Conservation (phyloP, 2,888 invertebrate genomes). For the Horisme vitalbata region DNA sequence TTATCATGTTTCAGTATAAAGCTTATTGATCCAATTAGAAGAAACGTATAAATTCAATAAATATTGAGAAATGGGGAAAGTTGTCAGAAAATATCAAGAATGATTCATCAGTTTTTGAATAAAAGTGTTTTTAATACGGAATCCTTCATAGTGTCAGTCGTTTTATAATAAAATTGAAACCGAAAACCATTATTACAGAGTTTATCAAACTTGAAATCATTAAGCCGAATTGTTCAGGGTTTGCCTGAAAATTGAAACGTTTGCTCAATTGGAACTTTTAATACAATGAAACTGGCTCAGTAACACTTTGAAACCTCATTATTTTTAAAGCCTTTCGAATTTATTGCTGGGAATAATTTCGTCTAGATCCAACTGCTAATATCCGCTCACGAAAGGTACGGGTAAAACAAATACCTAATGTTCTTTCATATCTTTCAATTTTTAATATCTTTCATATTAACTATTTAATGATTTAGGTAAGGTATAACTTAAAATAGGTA, state of each 20-base stretch:
- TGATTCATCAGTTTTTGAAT: no score
- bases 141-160: no score
- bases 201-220: conserved; percentile 11
- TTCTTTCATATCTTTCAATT: not conserved
- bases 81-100: no score
- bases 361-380: conserved; percentile 13
- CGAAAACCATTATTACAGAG: not conserved
- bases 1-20: no score
- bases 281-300: conserved; percentile 26
- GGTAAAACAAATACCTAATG: not conserved
- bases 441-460: conserved; percentile 3
- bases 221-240: conserved; percentile 17
- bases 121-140: no score
- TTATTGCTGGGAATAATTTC: conserved; percentile 22
- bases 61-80: no score
- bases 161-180: not conserved
- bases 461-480: no score
- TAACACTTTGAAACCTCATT: conserved; percentile 34
- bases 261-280: conserved; percentile 36
- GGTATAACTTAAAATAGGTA: no score
- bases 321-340: conserved; percentile 36
- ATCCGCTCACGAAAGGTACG: not conserved
- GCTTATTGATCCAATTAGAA: no score
- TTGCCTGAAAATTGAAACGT: conserved; percentile 8
- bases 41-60: no score